phyloP scores from a whole-genome alignment of 1,140 invertebrate genomes.

The Drosophila ironensis region DNA sequence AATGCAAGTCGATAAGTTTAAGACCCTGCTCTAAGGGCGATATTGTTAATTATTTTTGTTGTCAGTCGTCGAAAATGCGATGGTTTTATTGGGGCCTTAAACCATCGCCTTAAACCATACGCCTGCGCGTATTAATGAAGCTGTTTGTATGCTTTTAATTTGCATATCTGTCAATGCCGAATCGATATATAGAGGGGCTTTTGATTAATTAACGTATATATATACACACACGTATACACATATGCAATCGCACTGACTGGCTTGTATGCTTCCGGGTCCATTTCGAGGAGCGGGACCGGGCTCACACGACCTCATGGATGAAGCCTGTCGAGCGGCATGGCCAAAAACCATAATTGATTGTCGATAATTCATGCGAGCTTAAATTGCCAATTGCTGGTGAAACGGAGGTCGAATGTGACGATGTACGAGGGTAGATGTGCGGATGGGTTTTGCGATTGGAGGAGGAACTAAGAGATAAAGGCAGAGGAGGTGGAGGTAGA shows the following conservation, averaged over 20 bases:
- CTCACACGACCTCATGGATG: too few species aligned
- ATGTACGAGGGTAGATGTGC: too few species aligned
- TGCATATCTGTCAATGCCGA: constrained; percentile 78
- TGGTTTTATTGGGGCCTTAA: constrained; percentile 28
- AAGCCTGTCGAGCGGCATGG: constrained; percentile 45
- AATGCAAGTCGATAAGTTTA: not conserved
- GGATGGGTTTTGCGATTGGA: too few species aligned
- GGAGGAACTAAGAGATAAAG: not conserved
- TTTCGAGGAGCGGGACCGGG: not conserved
- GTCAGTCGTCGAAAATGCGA: not conserved
- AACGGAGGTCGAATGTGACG: too few species aligned
- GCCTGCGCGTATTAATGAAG: constrained; percentile 70
- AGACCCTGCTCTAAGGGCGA: constrained; percentile 7
- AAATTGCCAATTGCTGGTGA: constrained; percentile 75
- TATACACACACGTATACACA: not conserved
- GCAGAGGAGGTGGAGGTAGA: not conserved
- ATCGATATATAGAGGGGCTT: constrained; percentile 76
- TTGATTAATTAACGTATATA: constrained; percentile 75
- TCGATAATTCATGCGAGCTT: constrained; percentile 79
- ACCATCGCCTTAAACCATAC: too few species aligned
- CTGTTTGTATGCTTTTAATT: constrained; percentile 78
- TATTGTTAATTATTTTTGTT: not conserved
- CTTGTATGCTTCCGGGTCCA: not conserved
- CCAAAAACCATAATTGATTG: constrained; percentile 79
- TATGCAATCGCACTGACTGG: constrained; percentile 1